Evolutionary conservation across 2,888 invertebrate species (phyloP).

Genomic region (Watsonalla cultraria): DNA sequence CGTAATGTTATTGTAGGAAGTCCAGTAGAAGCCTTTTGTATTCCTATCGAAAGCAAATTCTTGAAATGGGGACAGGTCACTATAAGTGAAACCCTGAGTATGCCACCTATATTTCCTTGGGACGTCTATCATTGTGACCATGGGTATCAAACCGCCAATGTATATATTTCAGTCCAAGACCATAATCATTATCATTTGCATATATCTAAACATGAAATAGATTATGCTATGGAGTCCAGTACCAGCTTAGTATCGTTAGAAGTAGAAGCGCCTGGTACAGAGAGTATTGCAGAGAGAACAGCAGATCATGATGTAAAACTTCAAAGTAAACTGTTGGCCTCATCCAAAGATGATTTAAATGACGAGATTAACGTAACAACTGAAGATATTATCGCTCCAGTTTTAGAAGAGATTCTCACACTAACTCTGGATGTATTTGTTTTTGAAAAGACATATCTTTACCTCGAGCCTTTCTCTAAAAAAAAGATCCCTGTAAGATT

Average conservation of each 20-base stretch:
- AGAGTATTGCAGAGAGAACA: constrained; percentile 29
- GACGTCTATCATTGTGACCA: constrained; percentile 33
- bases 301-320: constrained; percentile 24
- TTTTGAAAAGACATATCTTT: constrained; percentile 42
- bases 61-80: constrained; percentile 20
- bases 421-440: constrained; percentile 46
- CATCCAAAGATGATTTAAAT: constrained; percentile 8
- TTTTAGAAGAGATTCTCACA: constrained; percentile 39
- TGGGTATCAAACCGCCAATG: constrained; percentile 35
- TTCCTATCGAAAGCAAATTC: constrained; percentile 44
- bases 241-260: constrained; percentile 24
- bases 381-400: constrained; percentile 23
- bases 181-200: constrained; percentile 41
- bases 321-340: constrained; percentile 19
- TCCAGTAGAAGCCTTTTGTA: constrained; percentile 34
- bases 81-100: constrained; percentile 37
- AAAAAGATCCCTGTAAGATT: constrained; percentile 40
- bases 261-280: constrained; percentile 27
- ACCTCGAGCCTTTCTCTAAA: constrained; percentile 33
- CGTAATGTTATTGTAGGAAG: constrained; percentile 24
- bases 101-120: constrained; percentile 54
- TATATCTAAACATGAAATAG: constrained; percentile 35
- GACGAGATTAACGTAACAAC: constrained; percentile 17
- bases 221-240: constrained; percentile 25
- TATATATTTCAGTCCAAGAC: constrained; percentile 35